Conservation (phyloP, 37 sponge, comb jelly and placozoan genomes). For the Axinella damicornis region DNA sequence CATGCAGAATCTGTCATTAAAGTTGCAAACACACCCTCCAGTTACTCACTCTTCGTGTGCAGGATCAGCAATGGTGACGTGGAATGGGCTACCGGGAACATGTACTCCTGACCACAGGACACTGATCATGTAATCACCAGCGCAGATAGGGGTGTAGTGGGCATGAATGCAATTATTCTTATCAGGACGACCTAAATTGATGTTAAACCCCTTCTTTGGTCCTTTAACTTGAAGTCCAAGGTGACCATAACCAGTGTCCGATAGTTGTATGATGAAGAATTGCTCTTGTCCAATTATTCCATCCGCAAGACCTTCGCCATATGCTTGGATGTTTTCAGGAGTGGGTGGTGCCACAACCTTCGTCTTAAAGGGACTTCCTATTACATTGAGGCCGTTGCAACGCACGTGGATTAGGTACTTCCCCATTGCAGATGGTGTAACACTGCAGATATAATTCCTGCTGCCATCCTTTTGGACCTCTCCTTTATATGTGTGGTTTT, state of each 20-base stretch:
- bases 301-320: conserved; percentile 59
- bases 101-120: conserved; percentile 77
- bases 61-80: too few relatives aligned
- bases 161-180: conserved; percentile 59
- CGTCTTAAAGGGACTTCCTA: conserved; percentile 82
- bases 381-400: conserved; percentile 73
- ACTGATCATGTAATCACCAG: conserved; percentile 65
- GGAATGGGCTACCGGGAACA: conserved; percentile 82
- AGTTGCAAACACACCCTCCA: background rate
- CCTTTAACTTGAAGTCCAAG: conserved; percentile 79
- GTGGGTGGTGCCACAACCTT: conserved; percentile 56
- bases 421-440: conserved; percentile 53
- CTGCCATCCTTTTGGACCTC: conserved; percentile 21
- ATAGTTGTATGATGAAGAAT: conserved; percentile 59
- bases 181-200: conserved; percentile 53
- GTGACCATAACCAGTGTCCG: conserved; percentile 76
- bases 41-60: too few relatives aligned
- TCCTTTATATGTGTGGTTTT: conserved; percentile 32
- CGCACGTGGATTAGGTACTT: conserved; percentile 70
- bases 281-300: conserved; percentile 64
- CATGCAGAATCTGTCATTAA: too few relatives aligned
- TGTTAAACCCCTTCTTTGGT: conserved; percentile 74
- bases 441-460: conserved; percentile 3
- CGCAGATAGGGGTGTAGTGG: conserved; percentile 67
- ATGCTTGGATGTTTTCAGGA: conserved; percentile 69